Conservation (phyloP, 2,797 vertebrate genomes). For the Emys orbicularis region DNA sequence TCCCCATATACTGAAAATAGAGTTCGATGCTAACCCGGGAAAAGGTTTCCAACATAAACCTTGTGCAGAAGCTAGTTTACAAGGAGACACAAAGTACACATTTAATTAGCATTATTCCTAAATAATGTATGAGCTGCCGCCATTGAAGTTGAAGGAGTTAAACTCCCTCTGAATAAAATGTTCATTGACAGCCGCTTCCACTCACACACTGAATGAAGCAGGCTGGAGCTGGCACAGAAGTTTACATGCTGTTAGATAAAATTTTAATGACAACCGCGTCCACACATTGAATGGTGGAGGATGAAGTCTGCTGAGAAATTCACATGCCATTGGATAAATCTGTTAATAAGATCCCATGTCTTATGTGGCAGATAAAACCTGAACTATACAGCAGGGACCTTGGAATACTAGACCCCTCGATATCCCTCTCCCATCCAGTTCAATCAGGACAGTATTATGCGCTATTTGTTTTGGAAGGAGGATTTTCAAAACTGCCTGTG, state of each 20-base stretch:
- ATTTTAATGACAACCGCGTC: slow-evolving; percentile 53
- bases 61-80: background rate
- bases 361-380: background rate
- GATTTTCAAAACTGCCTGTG: background rate
- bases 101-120: slow-evolving; percentile 47
- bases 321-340: slow-evolving; percentile 50
- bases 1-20: background rate
- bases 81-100: slow-evolving; percentile 40
- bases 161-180: slow-evolving; percentile 52
- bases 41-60: slow-evolving; percentile 37
- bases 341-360: slow-evolving; percentile 25
- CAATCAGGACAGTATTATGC: background rate
- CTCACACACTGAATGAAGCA: slow-evolving; percentile 25
- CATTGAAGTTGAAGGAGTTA: background rate
- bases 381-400: background rate
- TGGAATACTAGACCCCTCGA: background rate
- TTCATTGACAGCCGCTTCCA: slow-evolving; percentile 19
- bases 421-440: background rate
- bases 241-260: slow-evolving; percentile 26
- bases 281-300: slow-evolving; percentile 19
- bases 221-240: slow-evolving; percentile 55
- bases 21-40: background rate
- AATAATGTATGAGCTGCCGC: slow-evolving; percentile 36
- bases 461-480: background rate
- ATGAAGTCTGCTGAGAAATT: slow-evolving; percentile 45